Base-by-base conservation (phyloP, 2,113 vertebrate species). In the Sturnira hondurensis region DNA sequence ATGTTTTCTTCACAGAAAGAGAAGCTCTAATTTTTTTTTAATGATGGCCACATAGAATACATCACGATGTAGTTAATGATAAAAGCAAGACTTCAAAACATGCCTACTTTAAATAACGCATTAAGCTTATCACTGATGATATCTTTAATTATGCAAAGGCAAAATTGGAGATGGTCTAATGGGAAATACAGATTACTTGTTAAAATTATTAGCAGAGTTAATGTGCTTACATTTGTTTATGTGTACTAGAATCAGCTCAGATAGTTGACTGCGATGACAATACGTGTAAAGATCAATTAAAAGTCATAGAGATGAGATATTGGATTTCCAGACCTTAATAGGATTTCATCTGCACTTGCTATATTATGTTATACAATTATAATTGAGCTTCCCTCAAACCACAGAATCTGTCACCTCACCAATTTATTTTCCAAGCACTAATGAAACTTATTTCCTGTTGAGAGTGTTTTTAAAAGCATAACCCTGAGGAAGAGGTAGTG, bases 201-300 rank as follows among this genome's bases (percentile, higher is more conserved):
- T 98, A 98, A 98, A 99, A 98, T 98, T 98, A 98, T 99, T 99
- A 98, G 98, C 98, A 98, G 97, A 98, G 97, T 98, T 98, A 99
- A 99, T 99, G 96, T 98, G 97, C 98, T 98, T 99, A 98, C 98
- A 98, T 98, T 98, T 99, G 98, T 99, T 98, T 99, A 98, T 96
- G 97, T 98, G 98, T 99, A 98, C 97, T 96, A 82, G 98, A 99
- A 98, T 98, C 28, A 98, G 98, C 97, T 98, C 97, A 98, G 97
- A 98, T 98, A 98, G 98, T 98, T 98, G 98, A 98, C 98, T 99
- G 98, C 97, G 97, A 97, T 98, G 98, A 98, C 98, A 98, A 98
- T 98, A 98, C 98, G 98, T 98, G 98, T 98, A 99, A 98, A 98
- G 98, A 99, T 99, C 98, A 99, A 99, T 99, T 99, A 99, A 98